Conservation (phyloP, 1,140 invertebrate genomes). For the Drosophila lowei region DNA sequence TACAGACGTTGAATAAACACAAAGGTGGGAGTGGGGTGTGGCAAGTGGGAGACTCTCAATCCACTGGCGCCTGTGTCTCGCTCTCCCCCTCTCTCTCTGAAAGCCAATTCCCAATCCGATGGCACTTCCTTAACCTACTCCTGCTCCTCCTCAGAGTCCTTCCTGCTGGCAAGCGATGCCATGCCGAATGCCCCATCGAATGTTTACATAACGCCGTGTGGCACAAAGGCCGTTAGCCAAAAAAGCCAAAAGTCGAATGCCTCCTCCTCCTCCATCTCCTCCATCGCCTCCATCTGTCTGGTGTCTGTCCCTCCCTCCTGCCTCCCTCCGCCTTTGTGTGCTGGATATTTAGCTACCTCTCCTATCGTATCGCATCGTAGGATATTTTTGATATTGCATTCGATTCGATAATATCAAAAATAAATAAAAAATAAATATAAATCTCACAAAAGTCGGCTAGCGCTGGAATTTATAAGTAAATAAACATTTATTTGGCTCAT, state of each 20-base stretch:
- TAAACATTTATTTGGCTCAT: conserved; percentile 80
- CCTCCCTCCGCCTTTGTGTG: background rate
- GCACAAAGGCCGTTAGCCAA: conserved; percentile 65
- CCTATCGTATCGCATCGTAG: conserved; percentile 17
- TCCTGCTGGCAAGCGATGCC: conserved; percentile 45
- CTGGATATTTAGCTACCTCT: conserved; percentile 78
- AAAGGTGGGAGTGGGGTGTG: background rate
- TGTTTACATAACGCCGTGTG: conserved; percentile 78
- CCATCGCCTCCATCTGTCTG: conserved; percentile 48
- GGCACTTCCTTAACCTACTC: background rate
- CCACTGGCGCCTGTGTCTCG: conserved; percentile 52
- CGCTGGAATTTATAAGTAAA: conserved; percentile 66
- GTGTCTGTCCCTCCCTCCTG: conserved; percentile 14
- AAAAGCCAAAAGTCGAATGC: conserved; percentile 73
- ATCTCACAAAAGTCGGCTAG: conserved; percentile 59
- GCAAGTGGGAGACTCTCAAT: conserved; percentile 34
- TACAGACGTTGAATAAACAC: conserved; percentile 64
- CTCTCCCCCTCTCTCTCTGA: background rate
- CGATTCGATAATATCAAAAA: conserved; percentile 68
- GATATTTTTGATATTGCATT: conserved; percentile 73
- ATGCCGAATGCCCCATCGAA: conserved; percentile 60
- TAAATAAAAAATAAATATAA: conserved; percentile 58
- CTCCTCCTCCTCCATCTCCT: conserved; percentile 59
- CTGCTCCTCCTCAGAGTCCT: conserved; percentile 6
- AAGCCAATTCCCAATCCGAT: background rate